Evolutionary conservation across 2,888 invertebrate genomes (phyloP), one percentile per base, ranked within the genome.

Genomic region (Dromius quadrimaculatus): DNA sequence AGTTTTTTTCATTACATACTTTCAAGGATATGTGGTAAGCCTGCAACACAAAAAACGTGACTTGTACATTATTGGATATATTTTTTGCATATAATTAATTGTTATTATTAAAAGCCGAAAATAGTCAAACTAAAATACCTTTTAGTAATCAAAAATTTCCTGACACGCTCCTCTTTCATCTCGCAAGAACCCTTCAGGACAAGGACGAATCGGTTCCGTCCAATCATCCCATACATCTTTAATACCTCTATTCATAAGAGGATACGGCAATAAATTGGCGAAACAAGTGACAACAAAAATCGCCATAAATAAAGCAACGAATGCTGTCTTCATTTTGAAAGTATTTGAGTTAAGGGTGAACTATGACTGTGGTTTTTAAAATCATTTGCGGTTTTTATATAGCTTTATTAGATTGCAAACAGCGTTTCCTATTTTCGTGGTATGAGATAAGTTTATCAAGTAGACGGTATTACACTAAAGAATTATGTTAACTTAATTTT

Each of bases 151-250:
- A 43, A 47, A 64, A 4, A 47, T 47, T n/a, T 54, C 57, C n/a
- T 43, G 62, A 38, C 72, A 72, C 0, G 22, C 36, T 0, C 72
- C 64, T n/a, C 41, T 23, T 2, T 45, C 38, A 59, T 72, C 69
- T 9, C 57, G 23, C 11, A 45, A n/a, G 17, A 59, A 45, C 4
- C 72, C 72, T 6, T 57, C 43, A 13, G 63, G 63, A 69, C 72
- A 72, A 6, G 20, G 19, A 17, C 32, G n/a, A 13, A 59, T 36
- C 0, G 19, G 19, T 1, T 13, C 20, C 9, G 36, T 59, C 59
- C 59, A 59, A 8, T 59, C 59, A 0, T 59, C 36, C 59, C 59
- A 59, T 4, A 59, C 1, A 6, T 59, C 59, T 4, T 59, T 59
- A 20, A 59, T 59, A 0, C 50, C 50, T 23, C 15, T 50, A 13